Percentiles rank a stretch among this genome's conserved stretches.
Evolutionary conservation across 2,888 invertebrate genomes (phyloP).

Genomic region (Lymantria monacha): DNA sequence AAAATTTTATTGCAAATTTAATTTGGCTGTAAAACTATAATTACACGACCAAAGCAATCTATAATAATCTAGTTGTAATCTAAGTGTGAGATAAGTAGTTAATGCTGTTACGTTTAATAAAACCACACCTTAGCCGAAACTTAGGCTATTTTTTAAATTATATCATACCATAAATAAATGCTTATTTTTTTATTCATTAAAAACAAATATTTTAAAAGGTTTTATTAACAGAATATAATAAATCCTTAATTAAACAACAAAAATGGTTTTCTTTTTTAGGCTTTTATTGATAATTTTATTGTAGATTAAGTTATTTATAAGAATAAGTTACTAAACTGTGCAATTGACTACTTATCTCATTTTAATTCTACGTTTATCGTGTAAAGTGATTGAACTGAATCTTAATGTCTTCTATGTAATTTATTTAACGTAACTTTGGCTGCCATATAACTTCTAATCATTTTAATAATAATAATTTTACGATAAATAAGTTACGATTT

Average conservation of each 20-base stretch:
- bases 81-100: constrained; percentile 41
- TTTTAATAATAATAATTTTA: not conserved
- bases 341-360: constrained; percentile 38
- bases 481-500: not conserved
- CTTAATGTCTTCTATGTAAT: constrained; percentile 52
- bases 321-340: too few relatives aligned
- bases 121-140: constrained; percentile 12
- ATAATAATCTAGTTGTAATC: constrained; percentile 52
- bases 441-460: constrained; percentile 40
- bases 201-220: too few relatives aligned
- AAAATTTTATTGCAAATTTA: constrained; percentile 13
- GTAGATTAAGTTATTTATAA: too few relatives aligned
- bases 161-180: too few relatives aligned
- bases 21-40: constrained; percentile 41
- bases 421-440: constrained; percentile 52
- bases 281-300: too few relatives aligned
- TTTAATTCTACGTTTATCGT: constrained; percentile 39
- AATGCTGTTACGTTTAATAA: constrained; percentile 19
- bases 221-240: too few relatives aligned
- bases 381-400: constrained; percentile 52
- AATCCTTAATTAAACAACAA: too few relatives aligned
- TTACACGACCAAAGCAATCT: constrained; percentile 64
- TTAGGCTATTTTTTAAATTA: not conserved
- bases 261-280: too few relatives aligned
- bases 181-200: too few relatives aligned